Conservation (phyloP, 2,888 invertebrate genomes). For the Agrilus mali region DNA sequence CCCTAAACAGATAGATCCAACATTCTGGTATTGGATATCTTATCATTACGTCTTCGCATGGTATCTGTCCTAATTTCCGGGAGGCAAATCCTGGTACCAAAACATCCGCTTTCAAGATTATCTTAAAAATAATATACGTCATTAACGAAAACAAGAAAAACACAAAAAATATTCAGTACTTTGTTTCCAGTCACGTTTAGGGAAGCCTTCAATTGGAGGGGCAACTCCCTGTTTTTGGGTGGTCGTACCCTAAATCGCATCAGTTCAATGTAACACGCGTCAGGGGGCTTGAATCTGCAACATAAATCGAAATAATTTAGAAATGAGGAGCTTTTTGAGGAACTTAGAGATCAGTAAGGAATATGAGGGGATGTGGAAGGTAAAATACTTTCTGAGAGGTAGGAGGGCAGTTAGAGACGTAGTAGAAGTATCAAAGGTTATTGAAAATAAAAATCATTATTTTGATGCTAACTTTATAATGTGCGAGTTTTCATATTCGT, state of each 20-base stretch:
- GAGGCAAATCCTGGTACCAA: constrained; percentile 95
- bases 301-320: background rate
- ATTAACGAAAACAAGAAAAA: background rate
- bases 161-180: constrained; percentile 31
- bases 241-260: constrained; percentile 92
- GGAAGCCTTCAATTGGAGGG: constrained; percentile 83
- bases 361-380: no score
- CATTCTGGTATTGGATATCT: constrained; percentile 96
- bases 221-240: constrained; percentile 91
- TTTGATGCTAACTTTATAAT: constrained; percentile 58
- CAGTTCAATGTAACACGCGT: constrained; percentile 95
- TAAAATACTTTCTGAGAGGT: no score
- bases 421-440: no score
- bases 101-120: constrained; percentile 90
- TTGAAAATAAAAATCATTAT: background rate
- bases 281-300: constrained; percentile 84
- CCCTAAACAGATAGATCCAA: constrained; percentile 98
- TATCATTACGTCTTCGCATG: constrained; percentile 94
- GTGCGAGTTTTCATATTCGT: constrained; percentile 74
- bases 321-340: no score
- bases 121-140: constrained; percentile 35
- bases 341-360: no score
- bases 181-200: constrained; percentile 80
- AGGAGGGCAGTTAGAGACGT: no score
- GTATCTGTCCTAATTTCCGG: constrained; percentile 87